These are phyloP conservation scores for Ammodytes dubius DNA, from an alignment of 2,113 vertebrate genomes.

Conservation along the genomic window DNA sequence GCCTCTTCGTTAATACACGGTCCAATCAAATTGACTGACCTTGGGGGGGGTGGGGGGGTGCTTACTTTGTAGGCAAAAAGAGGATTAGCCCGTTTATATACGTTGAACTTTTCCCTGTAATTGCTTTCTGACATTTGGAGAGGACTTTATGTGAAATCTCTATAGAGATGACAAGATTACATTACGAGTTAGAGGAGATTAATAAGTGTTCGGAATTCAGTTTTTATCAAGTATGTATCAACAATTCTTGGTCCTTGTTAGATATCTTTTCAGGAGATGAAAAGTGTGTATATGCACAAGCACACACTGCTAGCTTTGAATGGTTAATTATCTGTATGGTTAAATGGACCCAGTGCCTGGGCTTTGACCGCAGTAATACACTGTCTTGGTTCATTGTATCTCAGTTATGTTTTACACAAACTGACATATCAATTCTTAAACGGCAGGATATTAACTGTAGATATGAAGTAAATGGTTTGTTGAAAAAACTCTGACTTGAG, in stretches of 20 bases:
- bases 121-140: slow-evolving; percentile 26
- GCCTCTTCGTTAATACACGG: slow-evolving; percentile 18
- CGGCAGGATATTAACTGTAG: slow-evolving; percentile 22
- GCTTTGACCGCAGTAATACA: slow-evolving; percentile 41
- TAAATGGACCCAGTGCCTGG: slow-evolving; percentile 43
- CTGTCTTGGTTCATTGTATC: slow-evolving; percentile 33
- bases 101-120: slow-evolving; percentile 1
- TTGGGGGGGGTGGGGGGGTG: too few relatives aligned
- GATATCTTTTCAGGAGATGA: slow-evolving; percentile 14
- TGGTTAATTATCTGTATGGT: slow-evolving; percentile 30
- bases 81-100: slow-evolving; percentile 21
- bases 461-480: slow-evolving; percentile 24
- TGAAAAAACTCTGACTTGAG: slow-evolving; percentile 35
- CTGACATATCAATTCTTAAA: slow-evolving; percentile 89
- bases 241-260: slow-evolving; percentile 23
- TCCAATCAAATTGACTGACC: slow-evolving; percentile 39
- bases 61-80: slow-evolving; percentile 5
- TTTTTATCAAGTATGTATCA: slow-evolving; percentile 6
- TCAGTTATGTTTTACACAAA: slow-evolving; percentile 90
- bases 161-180: slow-evolving; percentile 15
- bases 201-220: slow-evolving; percentile 4
- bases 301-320: slow-evolving; percentile 27
- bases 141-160: slow-evolving; percentile 28
- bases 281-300: slow-evolving; percentile 5
- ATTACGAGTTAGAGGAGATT: slow-evolving; percentile 11